phyloP scores from a whole-genome alignment of 2,888 invertebrate species.

The Drosophila lacicola region DNA sequence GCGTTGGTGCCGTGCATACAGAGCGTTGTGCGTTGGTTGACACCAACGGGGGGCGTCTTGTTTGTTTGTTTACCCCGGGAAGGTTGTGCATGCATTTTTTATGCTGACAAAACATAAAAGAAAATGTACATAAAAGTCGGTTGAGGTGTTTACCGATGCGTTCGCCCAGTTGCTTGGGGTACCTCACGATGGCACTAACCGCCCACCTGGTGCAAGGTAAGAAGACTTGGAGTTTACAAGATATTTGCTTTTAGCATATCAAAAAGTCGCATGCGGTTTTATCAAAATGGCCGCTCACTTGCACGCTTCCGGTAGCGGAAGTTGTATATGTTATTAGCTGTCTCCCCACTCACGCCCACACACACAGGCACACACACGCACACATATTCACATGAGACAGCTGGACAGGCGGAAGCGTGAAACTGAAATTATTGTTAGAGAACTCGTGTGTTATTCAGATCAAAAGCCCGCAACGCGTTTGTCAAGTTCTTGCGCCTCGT shows the following conservation, averaged over 20 bases:
- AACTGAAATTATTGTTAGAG: constrained; percentile 67
- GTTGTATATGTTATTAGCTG: constrained; percentile 74
- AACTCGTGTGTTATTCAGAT: constrained; percentile 55
- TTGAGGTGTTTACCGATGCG: constrained; percentile 74
- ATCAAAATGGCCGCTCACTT: constrained; percentile 68
- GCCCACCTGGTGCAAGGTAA: constrained; percentile 34
- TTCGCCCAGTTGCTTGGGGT: constrained; percentile 60
- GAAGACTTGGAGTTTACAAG: constrained; percentile 34
- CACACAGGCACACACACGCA: neutral
- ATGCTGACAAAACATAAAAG: constrained; percentile 75
- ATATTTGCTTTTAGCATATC: constrained; percentile 65
- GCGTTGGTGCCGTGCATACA: constrained; percentile 14
- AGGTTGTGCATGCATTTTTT: constrained; percentile 74
- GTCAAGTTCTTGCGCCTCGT: constrained; percentile 56
- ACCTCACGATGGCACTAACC: neutral
- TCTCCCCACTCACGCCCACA: constrained; percentile 9
- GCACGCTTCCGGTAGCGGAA: constrained; percentile 72
- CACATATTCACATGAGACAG: constrained; percentile 28
- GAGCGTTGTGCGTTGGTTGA: constrained; percentile 50
- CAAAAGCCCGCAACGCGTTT: constrained; percentile 65
- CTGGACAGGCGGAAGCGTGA: constrained; percentile 69
- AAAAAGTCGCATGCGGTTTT: constrained; percentile 42
- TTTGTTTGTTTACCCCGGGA: constrained; percentile 65
- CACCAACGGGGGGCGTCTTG: constrained; percentile 58
- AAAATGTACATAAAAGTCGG: constrained; percentile 74